Conservation (phyloP, 2,797 vertebrate genomes). For the Tokudaia tokunoshimensis region DNA sequence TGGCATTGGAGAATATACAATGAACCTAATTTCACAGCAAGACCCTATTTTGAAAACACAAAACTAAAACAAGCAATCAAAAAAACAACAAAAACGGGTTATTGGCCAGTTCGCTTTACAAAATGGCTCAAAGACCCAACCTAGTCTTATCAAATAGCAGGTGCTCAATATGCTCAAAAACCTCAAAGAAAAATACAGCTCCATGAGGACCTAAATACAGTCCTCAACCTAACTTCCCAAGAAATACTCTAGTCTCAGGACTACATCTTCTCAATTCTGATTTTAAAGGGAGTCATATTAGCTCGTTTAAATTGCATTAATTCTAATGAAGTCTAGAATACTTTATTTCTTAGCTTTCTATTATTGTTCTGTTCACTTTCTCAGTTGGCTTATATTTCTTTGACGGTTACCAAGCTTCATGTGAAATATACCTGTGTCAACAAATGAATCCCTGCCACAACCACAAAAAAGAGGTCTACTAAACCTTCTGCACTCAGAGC, state of each 20-base stretch:
- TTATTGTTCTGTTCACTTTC: background rate
- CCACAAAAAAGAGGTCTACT: background rate
- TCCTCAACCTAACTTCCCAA: background rate
- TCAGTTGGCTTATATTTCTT: constrained; percentile 42
- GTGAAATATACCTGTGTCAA: background rate
- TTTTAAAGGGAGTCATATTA: background rate
- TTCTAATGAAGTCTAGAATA: background rate
- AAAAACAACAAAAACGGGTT: background rate
- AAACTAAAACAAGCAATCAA: background rate
- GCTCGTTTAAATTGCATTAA: constrained; percentile 12
- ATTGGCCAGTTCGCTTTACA: constrained; percentile 1
- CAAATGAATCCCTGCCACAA: background rate
- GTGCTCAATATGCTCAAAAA: constrained; percentile 2
- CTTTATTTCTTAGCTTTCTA: background rate
- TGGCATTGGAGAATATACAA: background rate
- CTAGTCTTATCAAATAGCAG: constrained; percentile 22
- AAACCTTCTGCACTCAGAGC: background rate
- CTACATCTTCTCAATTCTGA: constrained; percentile 10
- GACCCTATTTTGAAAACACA: background rate
- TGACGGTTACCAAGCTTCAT: background rate
- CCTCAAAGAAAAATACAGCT: background rate
- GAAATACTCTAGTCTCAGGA: background rate
- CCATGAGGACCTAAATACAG: background rate
- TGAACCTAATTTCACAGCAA: background rate
- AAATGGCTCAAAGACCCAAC: background rate